Base-by-base conservation (phyloP, 1,140 invertebrate species). In the Drosophila fuyamai region DNA sequence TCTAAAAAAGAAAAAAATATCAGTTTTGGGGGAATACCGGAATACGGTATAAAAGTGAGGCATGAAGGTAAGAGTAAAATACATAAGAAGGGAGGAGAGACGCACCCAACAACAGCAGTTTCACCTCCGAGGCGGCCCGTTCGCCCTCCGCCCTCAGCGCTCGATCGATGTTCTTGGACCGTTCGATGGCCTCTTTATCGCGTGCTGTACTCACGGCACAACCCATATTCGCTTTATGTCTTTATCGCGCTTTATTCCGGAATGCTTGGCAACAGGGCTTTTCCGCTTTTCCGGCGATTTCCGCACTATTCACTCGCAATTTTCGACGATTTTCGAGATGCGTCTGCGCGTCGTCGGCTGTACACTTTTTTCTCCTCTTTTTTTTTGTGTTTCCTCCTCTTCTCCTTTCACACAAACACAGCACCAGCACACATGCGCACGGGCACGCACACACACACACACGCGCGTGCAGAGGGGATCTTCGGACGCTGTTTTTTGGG, bases 141-240 rank as follows among this genome's bases (percentile, higher is more conserved):
- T 98, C 97, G 73, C 96, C 96, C 95, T 97, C 97, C 51, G 95
- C 95, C 81, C 96, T 92, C 29, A 98, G 93, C 92, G 96, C 95
- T 93, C 96, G 96, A 93, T 98, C 97, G 92, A 98, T 98, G 93
- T 97, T 96, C 93, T 97, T 97, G 27, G 97, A 97, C 85, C 97
- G 94, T 91, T 96, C 96, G 53, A 94, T 94, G 46, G 96, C 96
- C 93, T 96, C 96, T 93, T 97, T 97, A 93, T 97, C 96, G 88
- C 95, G 95, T 89, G 94, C 94, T 93, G 95, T 95, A 94, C 96
- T 96, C 74, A 96, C 94, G 66, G 96, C 95, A 94, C 96, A 96
- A 92, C 96, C 96, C 96, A 97, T 97, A 90, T 94, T 95, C 12
- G 53, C 57, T 48, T 16, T 84, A 93, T 94, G 40, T 50, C 54